phyloP scores from a whole-genome alignment of 2,888 invertebrate species.

The Cistogaster globosa region DNA sequence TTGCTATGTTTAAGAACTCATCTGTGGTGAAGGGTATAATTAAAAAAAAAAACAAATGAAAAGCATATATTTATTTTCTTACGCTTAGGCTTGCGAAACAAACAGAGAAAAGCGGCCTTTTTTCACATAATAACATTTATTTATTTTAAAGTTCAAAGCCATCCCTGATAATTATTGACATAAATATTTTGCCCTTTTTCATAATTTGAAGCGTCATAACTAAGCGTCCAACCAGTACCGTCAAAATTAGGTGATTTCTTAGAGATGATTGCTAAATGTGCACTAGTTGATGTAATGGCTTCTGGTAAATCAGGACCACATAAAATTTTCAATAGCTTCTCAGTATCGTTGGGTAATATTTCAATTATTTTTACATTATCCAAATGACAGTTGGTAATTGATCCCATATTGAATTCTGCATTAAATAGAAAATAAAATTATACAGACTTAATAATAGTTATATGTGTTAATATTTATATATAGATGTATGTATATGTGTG shows the following conservation, averaged over 20 bases:
- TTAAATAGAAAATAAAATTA: slow-evolving; percentile 19
- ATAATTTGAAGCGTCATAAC: slow-evolving; percentile 28
- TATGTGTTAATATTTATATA: too few species aligned
- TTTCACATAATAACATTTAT: too few species aligned
- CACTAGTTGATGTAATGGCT: slow-evolving; percentile 83
- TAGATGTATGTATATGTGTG: too few species aligned
- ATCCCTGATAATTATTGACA: slow-evolving; percentile 13
- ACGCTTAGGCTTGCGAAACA: too few species aligned
- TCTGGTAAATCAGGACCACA: slow-evolving; percentile 85
- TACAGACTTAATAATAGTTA: too few species aligned
- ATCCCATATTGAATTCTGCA: slow-evolving; percentile 86
- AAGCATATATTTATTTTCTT: too few species aligned
- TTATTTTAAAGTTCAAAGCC: neutral
- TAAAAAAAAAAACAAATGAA: too few species aligned
- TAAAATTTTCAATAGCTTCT: slow-evolving; percentile 80
- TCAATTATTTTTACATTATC: slow-evolving; percentile 87
- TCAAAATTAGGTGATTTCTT: slow-evolving; percentile 87
- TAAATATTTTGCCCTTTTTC: neutral
- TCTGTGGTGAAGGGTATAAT: too few species aligned
- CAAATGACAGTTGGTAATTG: slow-evolving; percentile 85
- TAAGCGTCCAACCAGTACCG: slow-evolving; percentile 87
- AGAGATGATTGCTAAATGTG: slow-evolving; percentile 82
- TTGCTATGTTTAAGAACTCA: too few species aligned
- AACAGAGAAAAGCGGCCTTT: too few species aligned
- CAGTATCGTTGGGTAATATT: slow-evolving; percentile 78